Conservation (phyloP, 2,113 vertebrate genomes). For the Lamprotornis superbus region DNA sequence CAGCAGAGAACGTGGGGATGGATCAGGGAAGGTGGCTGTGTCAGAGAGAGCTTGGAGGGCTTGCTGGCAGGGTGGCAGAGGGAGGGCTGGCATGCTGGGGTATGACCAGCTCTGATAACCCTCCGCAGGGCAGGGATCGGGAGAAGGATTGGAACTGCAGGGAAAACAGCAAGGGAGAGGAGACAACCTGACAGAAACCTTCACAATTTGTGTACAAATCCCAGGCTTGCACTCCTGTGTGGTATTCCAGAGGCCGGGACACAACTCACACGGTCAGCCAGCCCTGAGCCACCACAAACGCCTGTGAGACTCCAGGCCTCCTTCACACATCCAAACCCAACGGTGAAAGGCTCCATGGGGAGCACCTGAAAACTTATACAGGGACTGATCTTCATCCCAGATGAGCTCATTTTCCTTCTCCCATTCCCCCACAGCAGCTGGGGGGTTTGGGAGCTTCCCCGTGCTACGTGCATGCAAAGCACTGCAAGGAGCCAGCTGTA, state of each 20-base stretch:
- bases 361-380: background rate
- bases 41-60: background rate
- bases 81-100: background rate
- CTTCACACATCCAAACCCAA: rapidly evolving
- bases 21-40: background rate
- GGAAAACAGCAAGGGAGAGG: rapidly evolving
- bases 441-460: background rate
- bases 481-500: background rate
- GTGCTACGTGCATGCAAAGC: rapidly evolving
- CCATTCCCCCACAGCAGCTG: background rate
- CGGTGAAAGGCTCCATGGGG: rapidly evolving
- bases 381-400: background rate
- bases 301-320: background rate
- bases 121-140: background rate
- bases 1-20: rapidly evolving
- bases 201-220: too few relatives aligned
- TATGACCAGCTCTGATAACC: background rate
- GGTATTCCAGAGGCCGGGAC: background rate
- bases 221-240: background rate
- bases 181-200: background rate
- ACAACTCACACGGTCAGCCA: background rate
- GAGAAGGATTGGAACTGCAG: background rate
- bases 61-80: background rate
- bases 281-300: background rate
- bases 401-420: background rate